phyloP scores from a whole-genome alignment of 2,888 invertebrate species.

The Callyntrura sp. region DNA sequence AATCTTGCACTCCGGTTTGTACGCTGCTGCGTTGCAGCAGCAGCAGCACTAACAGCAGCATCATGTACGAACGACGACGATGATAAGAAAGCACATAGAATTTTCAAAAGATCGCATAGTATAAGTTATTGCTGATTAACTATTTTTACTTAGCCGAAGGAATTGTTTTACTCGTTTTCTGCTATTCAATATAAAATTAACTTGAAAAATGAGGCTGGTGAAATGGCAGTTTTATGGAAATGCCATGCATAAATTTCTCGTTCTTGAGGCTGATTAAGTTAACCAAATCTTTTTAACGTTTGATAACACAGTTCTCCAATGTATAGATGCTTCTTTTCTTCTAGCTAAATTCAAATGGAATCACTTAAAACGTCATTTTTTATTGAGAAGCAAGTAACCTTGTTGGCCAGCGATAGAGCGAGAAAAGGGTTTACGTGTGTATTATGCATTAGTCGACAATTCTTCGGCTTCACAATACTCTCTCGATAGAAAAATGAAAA shows the following conservation, averaged over 20 bases:
- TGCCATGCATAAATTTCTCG: conserved; percentile 69
- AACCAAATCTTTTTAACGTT: conserved; percentile 29
- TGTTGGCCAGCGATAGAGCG: neutral
- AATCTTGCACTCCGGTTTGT: too few species aligned
- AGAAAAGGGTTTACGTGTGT: neutral
- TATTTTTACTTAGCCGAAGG: conserved; percentile 23
- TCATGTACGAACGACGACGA: neutral
- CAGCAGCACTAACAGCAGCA: neutral
- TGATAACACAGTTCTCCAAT: too few species aligned
- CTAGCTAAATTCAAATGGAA: neutral
- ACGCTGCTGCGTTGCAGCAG: neutral
- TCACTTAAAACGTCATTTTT: conserved; percentile 11
- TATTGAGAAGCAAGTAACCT: neutral
- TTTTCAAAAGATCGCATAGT: neutral
- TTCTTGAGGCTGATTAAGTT: conserved; percentile 65
- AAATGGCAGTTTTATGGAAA: conserved; percentile 74
- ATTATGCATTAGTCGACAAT: neutral
- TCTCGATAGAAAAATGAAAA: too few species aligned
- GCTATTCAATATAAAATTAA: conserved; percentile 40
- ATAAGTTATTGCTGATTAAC: conserved; percentile 44
- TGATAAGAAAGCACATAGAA: neutral
- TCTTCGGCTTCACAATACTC: too few species aligned
- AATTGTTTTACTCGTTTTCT: conserved; percentile 29
- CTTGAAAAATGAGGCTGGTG: conserved; percentile 15
- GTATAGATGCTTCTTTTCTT: conserved; percentile 6